Evolutionary conservation across 2,113 vertebrate species (phyloP).

Genomic region (Pseudopodoces humilis): DNA sequence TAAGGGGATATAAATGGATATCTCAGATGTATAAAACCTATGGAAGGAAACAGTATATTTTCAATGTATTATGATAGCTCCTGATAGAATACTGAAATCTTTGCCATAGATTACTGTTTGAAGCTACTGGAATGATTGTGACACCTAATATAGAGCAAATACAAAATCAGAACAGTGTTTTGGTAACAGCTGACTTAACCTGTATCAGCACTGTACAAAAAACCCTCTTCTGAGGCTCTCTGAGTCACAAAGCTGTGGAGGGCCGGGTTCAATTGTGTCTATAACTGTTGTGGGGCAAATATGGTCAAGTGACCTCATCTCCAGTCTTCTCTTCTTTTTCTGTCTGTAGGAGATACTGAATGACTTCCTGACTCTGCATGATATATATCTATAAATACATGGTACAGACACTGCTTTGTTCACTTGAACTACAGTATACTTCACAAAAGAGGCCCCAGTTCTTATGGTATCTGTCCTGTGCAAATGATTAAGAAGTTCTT

Average conservation of each 20-base stretch:
- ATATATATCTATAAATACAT: neutral
- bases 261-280: neutral
- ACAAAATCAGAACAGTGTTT: neutral
- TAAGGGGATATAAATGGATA: neutral
- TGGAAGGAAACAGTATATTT: neutral
- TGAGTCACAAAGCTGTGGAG: neutral
- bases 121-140: neutral
- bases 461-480: neutral
- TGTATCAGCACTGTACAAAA: fast-evolving
- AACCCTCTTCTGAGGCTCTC: neutral
- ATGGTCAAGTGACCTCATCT: neutral
- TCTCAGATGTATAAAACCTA: neutral
- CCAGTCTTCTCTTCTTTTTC: neutral
- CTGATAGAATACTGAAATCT: neutral
- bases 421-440: neutral
- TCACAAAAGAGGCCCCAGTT: neutral
- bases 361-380: neutral
- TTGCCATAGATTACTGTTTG: neutral
- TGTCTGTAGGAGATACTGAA: neutral
- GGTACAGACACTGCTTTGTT: neutral
- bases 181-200: neutral
- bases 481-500: neutral
- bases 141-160: neutral
- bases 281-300: neutral
- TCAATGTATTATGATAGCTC: neutral